Percentiles rank a stretch among this genome's conserved stretches.
phyloP scores from a whole-genome alignment of 2,888 invertebrate species.

The Capitulum mitella region DNA sequence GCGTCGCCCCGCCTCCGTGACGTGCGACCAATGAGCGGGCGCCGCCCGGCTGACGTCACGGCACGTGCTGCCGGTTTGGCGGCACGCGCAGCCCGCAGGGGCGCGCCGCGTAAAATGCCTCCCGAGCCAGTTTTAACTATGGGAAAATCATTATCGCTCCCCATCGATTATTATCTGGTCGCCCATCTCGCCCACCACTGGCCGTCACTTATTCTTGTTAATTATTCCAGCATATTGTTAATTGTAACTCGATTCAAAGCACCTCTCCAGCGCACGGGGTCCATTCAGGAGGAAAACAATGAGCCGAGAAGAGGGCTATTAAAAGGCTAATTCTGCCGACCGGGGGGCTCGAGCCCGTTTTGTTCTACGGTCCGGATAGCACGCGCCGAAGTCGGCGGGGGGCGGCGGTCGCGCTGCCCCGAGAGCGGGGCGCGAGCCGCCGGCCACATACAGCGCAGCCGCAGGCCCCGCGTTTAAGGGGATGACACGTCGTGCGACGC shows the following conservation, averaged over 20 bases:
- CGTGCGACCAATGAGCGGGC: slow-evolving; percentile 19
- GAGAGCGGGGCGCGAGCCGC: not conserved
- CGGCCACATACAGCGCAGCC: not conserved
- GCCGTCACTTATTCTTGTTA: slow-evolving; percentile 20
- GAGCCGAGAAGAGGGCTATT: slow-evolving; percentile 21
- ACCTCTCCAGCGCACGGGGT: not conserved
- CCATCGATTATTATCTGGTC: slow-evolving; percentile 8
- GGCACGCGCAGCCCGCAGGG: slow-evolving; percentile 18
- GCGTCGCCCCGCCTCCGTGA: not conserved
- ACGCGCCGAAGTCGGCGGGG: not conserved
- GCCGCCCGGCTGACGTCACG: not conserved
- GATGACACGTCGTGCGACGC: not conserved
- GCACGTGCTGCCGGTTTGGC: not conserved
- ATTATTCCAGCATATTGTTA: slow-evolving; percentile 24
- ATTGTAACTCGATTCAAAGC: slow-evolving; percentile 22
- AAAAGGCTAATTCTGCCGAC: slow-evolving; percentile 15
- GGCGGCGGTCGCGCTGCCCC: no score
- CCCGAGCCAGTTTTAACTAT: not conserved
- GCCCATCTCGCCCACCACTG: not conserved
- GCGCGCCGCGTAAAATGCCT: not conserved
- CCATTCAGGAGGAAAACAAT: slow-evolving; percentile 17
- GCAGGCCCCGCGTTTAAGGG: not conserved
- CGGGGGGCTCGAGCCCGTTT: not conserved
- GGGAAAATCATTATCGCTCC: not conserved
- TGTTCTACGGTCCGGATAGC: not conserved